These are phyloP conservation scores for Endomychus coccineus DNA, from an alignment of 2,888 invertebrate species.

Conservation along the genomic window DNA sequence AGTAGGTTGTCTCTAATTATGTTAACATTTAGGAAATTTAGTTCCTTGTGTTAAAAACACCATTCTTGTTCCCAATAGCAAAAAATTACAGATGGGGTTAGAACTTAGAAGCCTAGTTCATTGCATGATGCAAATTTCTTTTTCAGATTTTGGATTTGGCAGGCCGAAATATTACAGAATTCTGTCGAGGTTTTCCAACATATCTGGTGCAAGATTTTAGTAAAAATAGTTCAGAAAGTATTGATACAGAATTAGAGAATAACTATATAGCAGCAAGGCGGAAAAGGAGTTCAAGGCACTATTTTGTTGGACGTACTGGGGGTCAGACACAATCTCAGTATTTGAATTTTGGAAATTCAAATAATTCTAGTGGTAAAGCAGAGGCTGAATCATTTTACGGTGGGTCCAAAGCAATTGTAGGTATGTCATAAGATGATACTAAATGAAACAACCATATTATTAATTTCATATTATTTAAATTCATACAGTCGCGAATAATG, in stretches of 20 bases:
- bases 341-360: conserved; percentile 56
- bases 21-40: neutral
- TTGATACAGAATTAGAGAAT: no score
- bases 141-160: conserved; percentile 42
- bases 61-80: no score
- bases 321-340: conserved; percentile 84
- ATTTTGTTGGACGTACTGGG: conserved; percentile 46
- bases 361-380: conserved; percentile 60
- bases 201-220: conserved; percentile 37
- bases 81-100: no score
- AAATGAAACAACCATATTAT: conserved; percentile 1
- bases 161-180: conserved; percentile 44
- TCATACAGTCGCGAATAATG: conserved; percentile 64
- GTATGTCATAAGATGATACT: conserved; percentile 48
- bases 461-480: conserved; percentile 9
- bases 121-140: conserved; percentile 1
- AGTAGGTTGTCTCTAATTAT: no score
- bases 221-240: conserved; percentile 24
- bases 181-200: conserved; percentile 44
- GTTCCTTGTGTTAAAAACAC: neutral
- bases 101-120: neutral
- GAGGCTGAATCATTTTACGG: conserved; percentile 73
- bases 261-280: conserved; percentile 32
- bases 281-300: conserved; percentile 33
- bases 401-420: conserved; percentile 62